Percentiles rank a stretch among this genome's conserved stretches.
Evolutionary conservation across 2,888 invertebrate species (phyloP).

Genomic region (Synergus itoensis): DNA sequence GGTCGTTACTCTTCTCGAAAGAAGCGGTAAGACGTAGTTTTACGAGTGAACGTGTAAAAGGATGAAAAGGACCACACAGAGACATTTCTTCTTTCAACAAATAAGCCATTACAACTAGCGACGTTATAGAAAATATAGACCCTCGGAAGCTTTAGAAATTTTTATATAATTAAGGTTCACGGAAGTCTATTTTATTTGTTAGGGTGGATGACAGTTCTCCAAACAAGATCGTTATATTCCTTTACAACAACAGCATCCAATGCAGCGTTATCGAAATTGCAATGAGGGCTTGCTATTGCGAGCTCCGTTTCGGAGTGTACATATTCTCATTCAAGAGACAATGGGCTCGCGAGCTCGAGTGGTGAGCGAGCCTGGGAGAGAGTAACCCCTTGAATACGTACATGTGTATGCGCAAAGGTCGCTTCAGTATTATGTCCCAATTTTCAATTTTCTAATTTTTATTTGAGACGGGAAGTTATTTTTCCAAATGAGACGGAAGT

Average conservation of each 20-base stretch:
- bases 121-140: not conserved
- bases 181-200: too few species aligned
- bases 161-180: not conserved
- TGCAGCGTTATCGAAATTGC: conserved; percentile 33
- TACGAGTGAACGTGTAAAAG: conserved; percentile 34
- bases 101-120: conserved; percentile 4
- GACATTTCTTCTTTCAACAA: conserved; percentile 1
- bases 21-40: conserved; percentile 39
- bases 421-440: not conserved
- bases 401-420: not conserved
- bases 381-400: conserved; percentile 18
- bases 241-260: conserved; percentile 31
- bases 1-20: conserved; percentile 34
- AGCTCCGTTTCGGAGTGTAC: conserved; percentile 33
- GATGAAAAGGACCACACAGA: conserved; percentile 19
- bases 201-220: conserved; percentile 18
- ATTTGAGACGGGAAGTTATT: not conserved
- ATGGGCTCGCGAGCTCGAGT: conserved; percentile 34
- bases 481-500: too few species aligned
- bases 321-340: conserved; percentile 42
- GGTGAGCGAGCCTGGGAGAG: conserved; percentile 14
- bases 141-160: not conserved
- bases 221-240: conserved; percentile 37
- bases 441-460: conserved; percentile 2
- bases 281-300: conserved; percentile 30